phyloP scores from a whole-genome alignment of 2,797 vertebrate species.

The Kryptolebias ocellatus region DNA sequence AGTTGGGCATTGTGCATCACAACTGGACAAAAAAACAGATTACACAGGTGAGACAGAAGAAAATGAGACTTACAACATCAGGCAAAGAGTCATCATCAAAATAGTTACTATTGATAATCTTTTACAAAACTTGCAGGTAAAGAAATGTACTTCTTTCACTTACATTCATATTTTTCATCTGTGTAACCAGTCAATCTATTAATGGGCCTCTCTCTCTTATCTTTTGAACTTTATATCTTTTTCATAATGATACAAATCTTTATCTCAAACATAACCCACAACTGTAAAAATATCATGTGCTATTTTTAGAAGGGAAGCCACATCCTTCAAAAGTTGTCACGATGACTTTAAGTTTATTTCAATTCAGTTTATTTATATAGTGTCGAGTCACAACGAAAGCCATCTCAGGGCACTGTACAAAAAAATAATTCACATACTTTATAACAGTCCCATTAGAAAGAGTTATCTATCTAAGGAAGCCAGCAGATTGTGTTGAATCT shows the following conservation, averaged over 20 bases:
- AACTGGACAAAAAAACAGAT: neutral
- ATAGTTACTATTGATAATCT: too few species aligned
- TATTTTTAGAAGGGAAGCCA: slow-evolving; percentile 54
- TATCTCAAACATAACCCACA: slow-evolving; percentile 13
- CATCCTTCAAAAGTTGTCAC: slow-evolving; percentile 56
- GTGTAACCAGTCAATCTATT: neutral
- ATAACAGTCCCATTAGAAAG: too few species aligned
- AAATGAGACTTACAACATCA: too few species aligned
- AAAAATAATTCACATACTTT: too few species aligned
- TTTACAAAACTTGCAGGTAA: too few species aligned
- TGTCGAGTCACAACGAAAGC: too few species aligned
- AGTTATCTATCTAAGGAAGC: too few species aligned
- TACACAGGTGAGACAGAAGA: neutral
- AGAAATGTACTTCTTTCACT: neutral
- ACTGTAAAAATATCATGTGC: slow-evolving; percentile 47
- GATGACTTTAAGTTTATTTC: neutral
- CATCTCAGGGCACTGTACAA: too few species aligned
- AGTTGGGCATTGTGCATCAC: neutral
- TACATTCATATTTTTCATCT: neutral
- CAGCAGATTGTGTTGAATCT: too few species aligned
- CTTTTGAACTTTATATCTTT: neutral
- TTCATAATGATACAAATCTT: slow-evolving; percentile 20
- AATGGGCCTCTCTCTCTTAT: neutral
- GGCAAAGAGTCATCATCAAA: too few species aligned
- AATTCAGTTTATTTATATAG: neutral